These are phyloP conservation scores for Conomelus anceps DNA, from an alignment of 2,888 invertebrate genomes.

Conservation along the genomic window DNA sequence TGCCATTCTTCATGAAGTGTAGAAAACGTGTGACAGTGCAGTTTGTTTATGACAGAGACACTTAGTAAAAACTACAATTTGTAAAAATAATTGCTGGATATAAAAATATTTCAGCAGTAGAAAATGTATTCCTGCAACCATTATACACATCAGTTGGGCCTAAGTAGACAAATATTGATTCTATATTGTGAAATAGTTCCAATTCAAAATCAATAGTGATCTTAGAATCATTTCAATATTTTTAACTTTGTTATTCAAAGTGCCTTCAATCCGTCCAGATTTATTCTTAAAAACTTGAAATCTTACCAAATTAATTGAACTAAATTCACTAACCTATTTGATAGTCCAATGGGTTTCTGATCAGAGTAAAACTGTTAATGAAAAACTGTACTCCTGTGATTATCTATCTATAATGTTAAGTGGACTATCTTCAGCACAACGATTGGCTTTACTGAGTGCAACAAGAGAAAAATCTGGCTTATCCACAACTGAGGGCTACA, in stretches of 20 bases:
- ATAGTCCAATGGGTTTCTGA: too few relatives aligned
- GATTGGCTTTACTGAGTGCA: background rate
- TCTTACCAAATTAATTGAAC: background rate
- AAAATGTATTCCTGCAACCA: background rate
- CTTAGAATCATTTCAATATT: background rate
- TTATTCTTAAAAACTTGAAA: background rate
- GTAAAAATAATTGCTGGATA: too few relatives aligned
- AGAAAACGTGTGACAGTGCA: background rate
- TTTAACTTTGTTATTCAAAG: background rate
- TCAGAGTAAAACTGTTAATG: background rate
- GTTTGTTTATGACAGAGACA: background rate
- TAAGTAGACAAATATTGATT: background rate
- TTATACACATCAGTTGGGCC: background rate
- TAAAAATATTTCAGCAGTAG: background rate
- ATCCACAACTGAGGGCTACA: background rate
- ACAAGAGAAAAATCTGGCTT: background rate
- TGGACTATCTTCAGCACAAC: constrained; percentile 9
- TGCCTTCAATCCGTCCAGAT: background rate
- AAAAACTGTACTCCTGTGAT: background rate
- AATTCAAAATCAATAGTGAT: background rate
- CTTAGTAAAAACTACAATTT: background rate
- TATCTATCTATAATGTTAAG: constrained; percentile 1
- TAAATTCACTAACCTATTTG: background rate
- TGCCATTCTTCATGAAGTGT: background rate
- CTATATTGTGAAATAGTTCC: background rate